Base-by-base conservation (phyloP, 2,888 invertebrate genomes). In the Aleiodes alternator region DNA sequence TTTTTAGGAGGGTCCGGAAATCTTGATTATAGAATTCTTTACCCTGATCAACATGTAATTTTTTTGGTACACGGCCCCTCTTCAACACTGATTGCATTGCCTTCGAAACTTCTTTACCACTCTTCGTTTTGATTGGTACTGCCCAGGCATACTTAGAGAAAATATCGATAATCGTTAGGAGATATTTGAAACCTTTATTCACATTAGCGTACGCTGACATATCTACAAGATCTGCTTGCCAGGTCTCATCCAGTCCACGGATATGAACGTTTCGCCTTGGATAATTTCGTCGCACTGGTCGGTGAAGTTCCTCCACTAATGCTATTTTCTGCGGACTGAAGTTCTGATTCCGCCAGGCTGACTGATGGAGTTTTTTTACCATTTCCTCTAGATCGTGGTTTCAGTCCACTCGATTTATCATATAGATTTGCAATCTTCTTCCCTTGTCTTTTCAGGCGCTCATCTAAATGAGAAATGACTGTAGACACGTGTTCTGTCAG, bases 141-240 rank as follows among this genome's bases (percentile, higher is more conserved):
- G 83, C 83, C 87, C 87, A 90, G 5, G 86, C 84, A 80, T 80
- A 89, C 81, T 90, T 89, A 0, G 87, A 88, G 80, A 89, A 89
- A 43, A 81, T 80, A 81, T 90, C 87, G 55, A 89, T 90, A n/a
- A 88, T 83, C 23, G 85, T 84, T 53, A 89, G 76, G 55, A 89
- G 78, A 75, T 84, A 88, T 73, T 84, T 84, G 76, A 82, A 84
- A 5, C 82, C 84, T 16, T 83, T 84, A 78, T 89, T 90, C 23
- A 82, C 78, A 59, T 75, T 76, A n/a, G 86, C 61, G 83, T 84
- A 86, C 11, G 57, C 31, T 0, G 5, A n/a, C 55, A 48, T 68
- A 9, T 34, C 55, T 12, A 57, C 59, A 38, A 53, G 43, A 61
- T 53, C 38, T 4, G 87, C 86, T 84, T 90, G 90, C 87, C 86